Base-by-base conservation (phyloP, 1,140 invertebrate species). In the Euura saliciscinereae region DNA sequence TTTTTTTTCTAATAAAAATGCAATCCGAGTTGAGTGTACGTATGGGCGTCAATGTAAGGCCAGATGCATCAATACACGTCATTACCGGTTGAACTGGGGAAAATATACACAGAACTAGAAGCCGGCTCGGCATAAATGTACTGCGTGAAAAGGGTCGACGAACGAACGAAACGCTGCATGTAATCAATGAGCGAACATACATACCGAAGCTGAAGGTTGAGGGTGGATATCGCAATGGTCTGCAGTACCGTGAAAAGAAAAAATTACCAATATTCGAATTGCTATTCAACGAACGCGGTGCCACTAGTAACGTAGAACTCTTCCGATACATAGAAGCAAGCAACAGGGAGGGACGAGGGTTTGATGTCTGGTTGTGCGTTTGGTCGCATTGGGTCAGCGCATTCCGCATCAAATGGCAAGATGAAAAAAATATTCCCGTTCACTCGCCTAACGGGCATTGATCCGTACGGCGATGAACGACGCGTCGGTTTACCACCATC, bases 21-120 rank as follows among this genome's bases (percentile, higher is more conserved):
- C 10, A 28, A 67, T 67, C 66, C 3, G 66, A 28, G 59, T 64
- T 10, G 13, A 13, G 28, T 67, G 66, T 44, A 67, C 28, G 28
- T 28, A 28, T 28, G 28, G 51, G 51, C 51, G 28, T 28, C 28
- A 28, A 6, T 59, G 51, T 59, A 59, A 59, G 13, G 51, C 13
- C 51, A 59, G 51, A 1, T 6, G 51, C 51, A 67, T 44, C 66
- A 67, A 67, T 44, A 67, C 66, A 67, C 43, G 66, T 28, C 66
- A 67, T 42, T 67, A 59, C 51, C 51, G 13, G 51, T 8, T 59
- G 51, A 59, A 59, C 51, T 59, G 6, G 6, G 51, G 13, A n/a
- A 6, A 59, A 59, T 59, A 59, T n/a, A n/a, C 10, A 59, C 51
- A n/a, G 8, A 59, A 59, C 51, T 59, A 28, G 28, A 28, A 28